These are phyloP conservation scores for Melanostoma mellinum DNA, from an alignment of 2,888 invertebrate species.

Conservation along the genomic window DNA sequence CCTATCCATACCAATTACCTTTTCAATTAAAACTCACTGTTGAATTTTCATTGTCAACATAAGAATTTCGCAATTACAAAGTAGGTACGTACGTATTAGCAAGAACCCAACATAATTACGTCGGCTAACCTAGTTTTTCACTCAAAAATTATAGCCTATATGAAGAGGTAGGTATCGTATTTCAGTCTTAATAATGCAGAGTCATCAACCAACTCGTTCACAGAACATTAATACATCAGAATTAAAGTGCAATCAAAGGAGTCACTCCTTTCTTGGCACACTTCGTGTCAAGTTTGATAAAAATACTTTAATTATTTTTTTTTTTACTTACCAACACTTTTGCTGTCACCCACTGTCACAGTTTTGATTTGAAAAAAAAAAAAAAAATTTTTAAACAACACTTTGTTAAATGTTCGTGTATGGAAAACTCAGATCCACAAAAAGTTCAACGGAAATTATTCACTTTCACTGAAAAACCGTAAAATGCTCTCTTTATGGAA, in stretches of 20 bases:
- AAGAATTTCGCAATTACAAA: conserved; percentile 47
- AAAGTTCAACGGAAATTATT: conserved; percentile 23
- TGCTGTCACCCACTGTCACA: background rate
- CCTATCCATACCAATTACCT: no score
- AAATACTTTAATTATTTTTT: background rate
- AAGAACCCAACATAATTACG: conserved; percentile 14
- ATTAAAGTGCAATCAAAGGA: background rate
- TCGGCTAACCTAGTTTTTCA: conserved; percentile 47
- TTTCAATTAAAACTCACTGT: conserved; percentile 10
- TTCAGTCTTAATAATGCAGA: background rate
- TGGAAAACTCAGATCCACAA: background rate
- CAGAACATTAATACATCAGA: conserved; percentile 4
- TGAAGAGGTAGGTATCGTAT: no score
- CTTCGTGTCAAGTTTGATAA: no score
- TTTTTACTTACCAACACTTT: conserved; percentile 17
- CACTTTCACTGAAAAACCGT: conserved; percentile 63
- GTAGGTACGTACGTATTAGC: background rate
- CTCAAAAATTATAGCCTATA: background rate
- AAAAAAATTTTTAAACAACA: background rate
- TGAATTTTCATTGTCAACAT: conserved; percentile 65
- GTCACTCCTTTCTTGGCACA: background rate
- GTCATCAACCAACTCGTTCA: background rate
- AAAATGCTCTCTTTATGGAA: conserved; percentile 16
- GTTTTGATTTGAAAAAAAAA: background rate
- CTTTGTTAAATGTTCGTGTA: background rate